Conservation (phyloP, 2,888 invertebrate genomes). For the Reticulitermes lucifugus region DNA sequence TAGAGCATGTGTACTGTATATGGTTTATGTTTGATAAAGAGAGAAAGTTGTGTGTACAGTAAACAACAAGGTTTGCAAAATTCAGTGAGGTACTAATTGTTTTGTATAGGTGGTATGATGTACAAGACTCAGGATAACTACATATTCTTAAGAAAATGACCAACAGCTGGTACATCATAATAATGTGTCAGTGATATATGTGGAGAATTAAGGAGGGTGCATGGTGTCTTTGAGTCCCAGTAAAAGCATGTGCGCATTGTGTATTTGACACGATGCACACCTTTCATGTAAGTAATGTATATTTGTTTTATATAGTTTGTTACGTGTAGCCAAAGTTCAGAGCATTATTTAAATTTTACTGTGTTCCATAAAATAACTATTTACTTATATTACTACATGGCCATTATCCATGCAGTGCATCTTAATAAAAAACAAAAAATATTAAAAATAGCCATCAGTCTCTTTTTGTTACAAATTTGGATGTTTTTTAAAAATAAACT, state of each 20-base stretch:
- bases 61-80: neutral
- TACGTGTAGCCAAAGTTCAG: conserved; percentile 47
- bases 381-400: neutral
- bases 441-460: neutral
- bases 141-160: neutral
- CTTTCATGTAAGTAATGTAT: conserved; percentile 50
- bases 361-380: neutral
- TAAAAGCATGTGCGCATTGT: neutral
- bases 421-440: neutral
- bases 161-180: neutral
- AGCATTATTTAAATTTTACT: conserved; percentile 25
- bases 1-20: neutral
- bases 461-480: neutral
- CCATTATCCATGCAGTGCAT: neutral
- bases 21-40: conserved; percentile 18
- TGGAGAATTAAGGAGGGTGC: neutral
- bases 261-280: conserved; percentile 14
- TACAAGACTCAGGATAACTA: neutral
- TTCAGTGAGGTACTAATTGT: neutral
- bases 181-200: too few relatives aligned
- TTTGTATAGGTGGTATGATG: neutral
- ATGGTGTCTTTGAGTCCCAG: neutral
- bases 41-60: neutral
- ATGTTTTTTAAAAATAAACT: too few relatives aligned
- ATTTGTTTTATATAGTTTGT: conserved; percentile 49